A percentile compares a stretch with the other conserved stretches of the same genome.
Evolutionary conservation across 2,113 vertebrate genomes (phyloP).

Genomic region (Gopherus evgoodei): DNA sequence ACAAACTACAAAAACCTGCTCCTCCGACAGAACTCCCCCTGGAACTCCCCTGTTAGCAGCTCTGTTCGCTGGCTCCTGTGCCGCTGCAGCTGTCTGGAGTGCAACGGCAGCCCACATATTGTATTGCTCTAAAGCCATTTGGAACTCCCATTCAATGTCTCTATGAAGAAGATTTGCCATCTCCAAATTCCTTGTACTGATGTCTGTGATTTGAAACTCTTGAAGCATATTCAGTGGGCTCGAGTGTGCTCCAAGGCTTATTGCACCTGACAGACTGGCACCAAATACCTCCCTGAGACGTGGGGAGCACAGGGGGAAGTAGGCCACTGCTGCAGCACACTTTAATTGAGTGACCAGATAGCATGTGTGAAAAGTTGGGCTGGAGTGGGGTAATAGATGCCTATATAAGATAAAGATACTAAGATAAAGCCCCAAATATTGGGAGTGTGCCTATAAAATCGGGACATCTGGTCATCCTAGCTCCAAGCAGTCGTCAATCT

Average conservation of each 20-base stretch:
- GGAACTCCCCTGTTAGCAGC: no score
- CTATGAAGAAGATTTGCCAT: neutral
- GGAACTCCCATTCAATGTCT: neutral
- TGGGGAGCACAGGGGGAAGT: no score
- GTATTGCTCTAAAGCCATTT: neutral
- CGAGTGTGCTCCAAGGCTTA: neutral
- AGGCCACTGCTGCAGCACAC: neutral
- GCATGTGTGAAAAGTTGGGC: no score
- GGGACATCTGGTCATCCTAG: no score
- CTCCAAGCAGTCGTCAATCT: neutral
- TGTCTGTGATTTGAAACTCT: neutral
- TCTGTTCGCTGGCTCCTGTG: no score
- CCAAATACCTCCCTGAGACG: neutral
- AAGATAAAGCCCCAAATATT: no score
- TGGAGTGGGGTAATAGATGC: no score
- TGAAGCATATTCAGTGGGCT: neutral
- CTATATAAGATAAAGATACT: no score
- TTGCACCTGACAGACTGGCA: neutral
- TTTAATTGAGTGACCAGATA: neutral
- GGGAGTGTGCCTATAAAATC: no score
- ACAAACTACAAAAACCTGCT: no score
- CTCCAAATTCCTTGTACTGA: neutral
- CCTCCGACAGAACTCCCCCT: no score
- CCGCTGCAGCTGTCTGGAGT: neutral
- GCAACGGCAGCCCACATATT: neutral